Evolutionary conservation across 2,113 vertebrate genomes (phyloP), one percentile per base, ranked within the genome.

Genomic region (Rhombomys opimus): DNA sequence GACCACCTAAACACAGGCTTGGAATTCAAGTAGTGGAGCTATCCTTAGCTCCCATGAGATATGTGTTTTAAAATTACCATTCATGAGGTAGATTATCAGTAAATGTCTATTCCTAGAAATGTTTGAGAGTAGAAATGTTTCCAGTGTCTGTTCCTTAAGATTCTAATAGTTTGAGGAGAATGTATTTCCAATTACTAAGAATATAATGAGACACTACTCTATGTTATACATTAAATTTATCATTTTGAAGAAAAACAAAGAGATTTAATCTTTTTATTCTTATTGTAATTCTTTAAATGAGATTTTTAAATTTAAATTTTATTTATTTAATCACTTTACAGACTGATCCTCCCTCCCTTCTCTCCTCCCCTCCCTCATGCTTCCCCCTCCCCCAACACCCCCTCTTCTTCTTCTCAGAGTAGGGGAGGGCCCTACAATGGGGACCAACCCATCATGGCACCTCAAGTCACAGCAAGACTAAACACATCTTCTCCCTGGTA

Each of bases 91-190:
- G 6, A 61, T 87, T 90, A 87, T 61, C 88, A 73, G 68, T 38
- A 20, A 91, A 73, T 2, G 15, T 81, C 75, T 50, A 11, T 84
- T 91, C 92, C 59, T 75, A 70, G 3, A 32, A 87, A 67, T 85
- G 65, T 59, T 41, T 93, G 17, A 11, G 20, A 78, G 0, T 20
- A 93, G 90, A 91, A 82, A 80, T 80, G 70, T 93, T 38, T 93
- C 52, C 63, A 70, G 50, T 0, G 9, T 38, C 73, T 91, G 86
- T 65, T 35, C 20, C 15, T 84, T 93, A 68, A 93, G 25, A 13
- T 94, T 84, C 85, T 68, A 88, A 50, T 14, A 87, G 93, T 63
- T 41, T 91, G 77, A 92, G 72, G 35, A 86, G 63, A 91, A n/a
- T 93, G 7, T 67, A 77, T 94, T 94, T 94, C 50, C 46, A 89